Conservation (phyloP, 2,113 vertebrate species). For the Nerophis lumbriciformis region DNA sequence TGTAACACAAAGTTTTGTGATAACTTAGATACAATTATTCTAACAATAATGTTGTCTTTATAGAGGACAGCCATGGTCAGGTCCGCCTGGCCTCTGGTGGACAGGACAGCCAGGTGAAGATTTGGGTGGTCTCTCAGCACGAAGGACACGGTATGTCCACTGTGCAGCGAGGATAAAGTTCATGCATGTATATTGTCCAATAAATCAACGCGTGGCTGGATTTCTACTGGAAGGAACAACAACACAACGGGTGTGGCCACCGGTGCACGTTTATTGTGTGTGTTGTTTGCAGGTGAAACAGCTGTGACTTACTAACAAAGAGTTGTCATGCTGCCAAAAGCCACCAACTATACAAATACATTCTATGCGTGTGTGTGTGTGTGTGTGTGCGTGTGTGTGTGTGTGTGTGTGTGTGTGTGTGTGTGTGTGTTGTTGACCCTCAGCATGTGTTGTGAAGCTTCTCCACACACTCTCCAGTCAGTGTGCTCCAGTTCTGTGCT, state of each 20-base stretch:
- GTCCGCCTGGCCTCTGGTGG: slow-evolving; percentile 85
- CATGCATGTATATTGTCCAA: too few relatives aligned
- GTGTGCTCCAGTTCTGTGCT: slow-evolving; percentile 81
- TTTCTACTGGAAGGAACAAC: not conserved
- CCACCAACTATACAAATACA: not conserved
- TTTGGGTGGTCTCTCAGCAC: slow-evolving; percentile 77
- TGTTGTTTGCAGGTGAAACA: slow-evolving; percentile 42
- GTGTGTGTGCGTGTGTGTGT: slow-evolving; percentile 1
- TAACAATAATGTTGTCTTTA: too few relatives aligned
- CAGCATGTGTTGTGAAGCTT: slow-evolving; percentile 73
- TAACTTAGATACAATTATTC: too few relatives aligned
- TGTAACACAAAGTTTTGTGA: too few relatives aligned
- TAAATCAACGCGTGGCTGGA: not conserved
- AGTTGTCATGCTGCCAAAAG: slow-evolving; percentile 2
- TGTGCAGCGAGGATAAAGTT: not conserved
- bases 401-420: slow-evolving; percentile 11
- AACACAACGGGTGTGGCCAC: not conserved
- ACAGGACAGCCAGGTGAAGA: slow-evolving; percentile 81
- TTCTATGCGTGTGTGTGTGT: slow-evolving; percentile 4
- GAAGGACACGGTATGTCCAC: slow-evolving; percentile 69
- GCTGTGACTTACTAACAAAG: slow-evolving; percentile 17
- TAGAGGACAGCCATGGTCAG: slow-evolving; percentile 55
- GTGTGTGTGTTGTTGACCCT: slow-evolving; percentile 26
- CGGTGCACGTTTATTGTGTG: slow-evolving; percentile 4
- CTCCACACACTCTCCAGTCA: slow-evolving; percentile 74